Conservation (phyloP, 2,888 invertebrate genomes). For the Phengaris alcon region DNA sequence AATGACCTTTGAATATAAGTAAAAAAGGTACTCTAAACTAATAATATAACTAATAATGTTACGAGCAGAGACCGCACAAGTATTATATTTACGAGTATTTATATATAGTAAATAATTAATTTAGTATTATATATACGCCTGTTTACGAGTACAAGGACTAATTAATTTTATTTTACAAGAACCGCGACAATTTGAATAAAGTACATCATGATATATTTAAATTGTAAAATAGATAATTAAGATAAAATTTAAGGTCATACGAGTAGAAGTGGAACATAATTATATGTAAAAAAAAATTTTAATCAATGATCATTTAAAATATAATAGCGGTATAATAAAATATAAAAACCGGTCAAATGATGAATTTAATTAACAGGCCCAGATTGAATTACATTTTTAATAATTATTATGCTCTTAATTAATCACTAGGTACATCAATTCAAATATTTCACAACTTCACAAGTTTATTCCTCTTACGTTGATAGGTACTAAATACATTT, state of each 20-base stretch:
- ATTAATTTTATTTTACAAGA: constrained; percentile 26
- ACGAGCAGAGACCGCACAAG: no score
- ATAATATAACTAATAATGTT: neutral
- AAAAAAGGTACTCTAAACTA: neutral
- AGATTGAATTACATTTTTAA: constrained; percentile 6
- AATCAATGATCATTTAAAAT: constrained; percentile 26
- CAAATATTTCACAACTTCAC: neutral
- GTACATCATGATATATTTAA: constrained; percentile 19
- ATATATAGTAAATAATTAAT: no score
- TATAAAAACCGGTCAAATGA: constrained; percentile 21
- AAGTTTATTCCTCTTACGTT: neutral
- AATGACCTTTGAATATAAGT: neutral
- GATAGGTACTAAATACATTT: no score
- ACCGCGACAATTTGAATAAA: constrained; percentile 19
- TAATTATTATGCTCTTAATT: neutral
- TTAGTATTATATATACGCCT: no score
- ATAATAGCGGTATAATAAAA: constrained; percentile 18
- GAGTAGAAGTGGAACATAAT: constrained; percentile 24
- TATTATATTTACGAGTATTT: no score
- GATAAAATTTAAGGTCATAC: constrained; percentile 28
- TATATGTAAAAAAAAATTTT: constrained; percentile 22
- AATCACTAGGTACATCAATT: neutral
- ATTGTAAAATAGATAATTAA: constrained; percentile 28
- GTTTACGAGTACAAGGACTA: neutral
- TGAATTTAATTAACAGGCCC: constrained; percentile 3